Percentiles rank a stretch among this genome's conserved stretches.
Evolutionary conservation across 2,113 vertebrate species (phyloP).

Genomic region (Cyprichromis sp.): DNA sequence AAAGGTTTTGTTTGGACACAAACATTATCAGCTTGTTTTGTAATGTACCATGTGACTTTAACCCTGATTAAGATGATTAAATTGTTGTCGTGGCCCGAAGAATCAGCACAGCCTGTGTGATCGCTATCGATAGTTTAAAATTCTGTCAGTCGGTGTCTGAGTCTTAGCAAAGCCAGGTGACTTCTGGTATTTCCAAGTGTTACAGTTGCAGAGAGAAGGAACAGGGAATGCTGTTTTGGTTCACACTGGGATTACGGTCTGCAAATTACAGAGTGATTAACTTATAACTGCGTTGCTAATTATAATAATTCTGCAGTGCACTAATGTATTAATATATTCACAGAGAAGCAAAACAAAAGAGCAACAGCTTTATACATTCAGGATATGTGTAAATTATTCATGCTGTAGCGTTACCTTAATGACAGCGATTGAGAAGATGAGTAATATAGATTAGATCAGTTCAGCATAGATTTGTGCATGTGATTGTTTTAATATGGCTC

Average conservation of each 20-base stretch:
- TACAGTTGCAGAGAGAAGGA: not conserved
- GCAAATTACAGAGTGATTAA: not conserved
- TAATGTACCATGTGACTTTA: not conserved
- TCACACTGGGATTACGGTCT: not conserved
- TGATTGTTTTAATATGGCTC: not conserved
- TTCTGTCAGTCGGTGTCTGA: not conserved
- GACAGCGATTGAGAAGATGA: not conserved
- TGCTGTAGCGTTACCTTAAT: not conserved
- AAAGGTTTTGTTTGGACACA: not conserved
- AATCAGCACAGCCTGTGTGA: not conserved
- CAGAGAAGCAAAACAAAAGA: not conserved
- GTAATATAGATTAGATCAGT: not conserved
- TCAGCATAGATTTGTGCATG: not conserved
- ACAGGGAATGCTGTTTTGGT: not conserved
- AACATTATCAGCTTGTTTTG: not conserved
- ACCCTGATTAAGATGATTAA: not conserved
- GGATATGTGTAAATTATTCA: not conserved
- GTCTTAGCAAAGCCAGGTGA: not conserved
- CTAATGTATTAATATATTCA: not conserved
- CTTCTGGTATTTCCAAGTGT: not conserved
- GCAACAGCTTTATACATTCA: not conserved
- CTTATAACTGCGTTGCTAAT: not conserved
- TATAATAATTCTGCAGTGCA: not conserved
- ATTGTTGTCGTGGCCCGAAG: not conserved
- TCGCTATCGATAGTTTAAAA: rapidly evolving